A percentile compares a stretch with the other conserved stretches of the same genome.
These are phyloP conservation scores for Oegoconia quadripuncta DNA, from an alignment of 2,888 invertebrate genomes.

Conservation along the genomic window DNA sequence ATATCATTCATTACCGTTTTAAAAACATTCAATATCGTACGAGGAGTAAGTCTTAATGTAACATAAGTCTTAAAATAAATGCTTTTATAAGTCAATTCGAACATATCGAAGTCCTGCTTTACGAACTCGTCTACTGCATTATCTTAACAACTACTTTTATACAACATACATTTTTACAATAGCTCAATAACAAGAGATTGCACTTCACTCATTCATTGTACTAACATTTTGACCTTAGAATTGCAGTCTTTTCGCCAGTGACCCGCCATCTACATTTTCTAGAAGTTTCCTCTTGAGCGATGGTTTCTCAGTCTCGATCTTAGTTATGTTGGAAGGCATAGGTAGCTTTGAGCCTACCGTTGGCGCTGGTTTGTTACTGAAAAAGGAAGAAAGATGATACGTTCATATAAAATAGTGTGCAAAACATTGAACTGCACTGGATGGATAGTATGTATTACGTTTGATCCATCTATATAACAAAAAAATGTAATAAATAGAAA, in stretches of 20 bases:
- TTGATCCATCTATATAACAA: no score
- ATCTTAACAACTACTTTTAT: neutral
- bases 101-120: slow-evolving; percentile 11
- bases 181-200: neutral
- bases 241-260: slow-evolving; percentile 83
- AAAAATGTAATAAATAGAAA: no score
- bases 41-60: no score
- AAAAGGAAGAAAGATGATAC: slow-evolving; percentile 30
- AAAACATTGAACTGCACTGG: no score
- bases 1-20: neutral
- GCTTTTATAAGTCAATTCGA: neutral
- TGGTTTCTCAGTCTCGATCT: slow-evolving; percentile 81
- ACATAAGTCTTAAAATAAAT: neutral
- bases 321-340: slow-evolving; percentile 82
- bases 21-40: no score
- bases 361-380: slow-evolving; percentile 91
- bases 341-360: slow-evolving; percentile 91
- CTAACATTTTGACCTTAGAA: slow-evolving; percentile 59
- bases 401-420: no score
- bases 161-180: neutral
- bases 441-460: no score
- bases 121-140: neutral
- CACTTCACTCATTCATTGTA: slow-evolving; percentile 1
- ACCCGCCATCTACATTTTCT: slow-evolving; percentile 84
- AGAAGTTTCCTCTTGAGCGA: slow-evolving; percentile 88